These are phyloP conservation scores for Drosophila carrolli DNA, from an alignment of 1,140 invertebrate species.

Conservation along the genomic window DNA sequence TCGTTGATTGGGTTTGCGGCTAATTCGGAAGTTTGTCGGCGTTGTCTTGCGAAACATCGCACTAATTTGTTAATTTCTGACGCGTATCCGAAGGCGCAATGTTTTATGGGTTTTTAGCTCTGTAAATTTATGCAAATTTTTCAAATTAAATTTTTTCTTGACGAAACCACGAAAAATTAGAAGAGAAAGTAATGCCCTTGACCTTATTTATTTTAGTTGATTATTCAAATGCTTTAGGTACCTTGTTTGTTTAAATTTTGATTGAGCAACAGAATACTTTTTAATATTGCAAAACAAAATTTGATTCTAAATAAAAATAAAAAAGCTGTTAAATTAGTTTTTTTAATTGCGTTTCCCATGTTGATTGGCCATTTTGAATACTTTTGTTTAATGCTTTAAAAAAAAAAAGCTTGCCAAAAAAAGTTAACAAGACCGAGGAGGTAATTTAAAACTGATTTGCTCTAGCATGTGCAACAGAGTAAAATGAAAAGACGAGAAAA, in stretches of 20 bases:
- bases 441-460: constrained; percentile 36
- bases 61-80: constrained; percentile 80
- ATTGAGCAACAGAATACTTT: too few species aligned
- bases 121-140: constrained; percentile 69
- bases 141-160: constrained; percentile 66
- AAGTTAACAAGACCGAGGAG: constrained; percentile 7
- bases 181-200: constrained; percentile 23
- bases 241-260: too few species aligned
- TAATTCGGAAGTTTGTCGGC: constrained; percentile 70
- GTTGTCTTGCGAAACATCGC: constrained; percentile 77
- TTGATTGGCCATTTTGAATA: not conserved
- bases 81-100: constrained; percentile 74
- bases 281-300: too few species aligned
- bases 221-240: too few species aligned
- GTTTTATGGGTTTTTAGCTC: constrained; percentile 60
- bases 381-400: not conserved
- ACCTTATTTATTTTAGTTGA: not conserved
- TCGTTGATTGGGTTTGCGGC: constrained; percentile 39
- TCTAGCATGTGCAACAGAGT: constrained; percentile 38
- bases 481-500: constrained; percentile 32
- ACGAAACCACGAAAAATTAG: constrained; percentile 21
- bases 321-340: too few species aligned
- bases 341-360: too few species aligned
- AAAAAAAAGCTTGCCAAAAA: constrained; percentile 1
- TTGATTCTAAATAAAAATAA: too few species aligned